Conservation (phyloP, 2,113 vertebrate species). For the Onychorhynchus coronatus region DNA sequence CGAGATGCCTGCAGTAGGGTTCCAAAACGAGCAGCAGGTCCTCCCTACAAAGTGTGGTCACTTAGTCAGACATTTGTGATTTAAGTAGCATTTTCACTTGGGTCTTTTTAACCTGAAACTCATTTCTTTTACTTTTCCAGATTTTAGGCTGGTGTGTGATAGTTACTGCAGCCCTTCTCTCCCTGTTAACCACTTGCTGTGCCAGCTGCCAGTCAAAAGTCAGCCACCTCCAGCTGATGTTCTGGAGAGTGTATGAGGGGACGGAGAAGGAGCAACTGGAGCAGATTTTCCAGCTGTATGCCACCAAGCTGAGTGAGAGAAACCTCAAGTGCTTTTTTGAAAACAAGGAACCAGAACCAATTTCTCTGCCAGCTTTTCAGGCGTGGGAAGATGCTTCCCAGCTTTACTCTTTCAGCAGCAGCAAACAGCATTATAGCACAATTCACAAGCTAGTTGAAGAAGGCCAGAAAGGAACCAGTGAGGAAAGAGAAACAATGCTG, state of each 20-base stretch:
- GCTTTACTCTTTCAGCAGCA: slow-evolving; percentile 75
- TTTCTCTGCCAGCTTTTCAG: slow-evolving; percentile 75
- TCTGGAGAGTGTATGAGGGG: slow-evolving; percentile 80
- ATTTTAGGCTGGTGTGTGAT: slow-evolving; percentile 88
- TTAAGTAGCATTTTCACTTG: background rate
- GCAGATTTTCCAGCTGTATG: slow-evolving; percentile 72
- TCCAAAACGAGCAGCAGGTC: background rate
- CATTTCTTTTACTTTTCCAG: slow-evolving; percentile 62
- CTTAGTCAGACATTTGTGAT: background rate
- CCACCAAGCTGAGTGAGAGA: slow-evolving; percentile 79
- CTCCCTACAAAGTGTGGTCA: rapidly evolving
- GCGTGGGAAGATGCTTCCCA: slow-evolving; percentile 84
- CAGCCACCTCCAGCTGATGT: slow-evolving; percentile 86
- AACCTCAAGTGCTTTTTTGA: slow-evolving; percentile 87
- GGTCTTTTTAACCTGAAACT: background rate
- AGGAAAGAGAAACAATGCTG: slow-evolving; percentile 73
- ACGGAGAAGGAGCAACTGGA: slow-evolving; percentile 82
- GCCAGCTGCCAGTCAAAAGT: slow-evolving; percentile 84
- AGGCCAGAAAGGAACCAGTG: slow-evolving; percentile 39
- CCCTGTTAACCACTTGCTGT: slow-evolving; percentile 78
- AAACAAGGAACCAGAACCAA: slow-evolving; percentile 64
- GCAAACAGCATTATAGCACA: slow-evolving; percentile 80
- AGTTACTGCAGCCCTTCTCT: slow-evolving; percentile 72
- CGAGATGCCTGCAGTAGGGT: rapidly evolving
- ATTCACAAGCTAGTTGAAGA: slow-evolving; percentile 83